Evolutionary conservation across 1,140 invertebrate genomes (phyloP), one percentile per base, ranked within the genome.

Genomic region (Scaptomyza montana): DNA sequence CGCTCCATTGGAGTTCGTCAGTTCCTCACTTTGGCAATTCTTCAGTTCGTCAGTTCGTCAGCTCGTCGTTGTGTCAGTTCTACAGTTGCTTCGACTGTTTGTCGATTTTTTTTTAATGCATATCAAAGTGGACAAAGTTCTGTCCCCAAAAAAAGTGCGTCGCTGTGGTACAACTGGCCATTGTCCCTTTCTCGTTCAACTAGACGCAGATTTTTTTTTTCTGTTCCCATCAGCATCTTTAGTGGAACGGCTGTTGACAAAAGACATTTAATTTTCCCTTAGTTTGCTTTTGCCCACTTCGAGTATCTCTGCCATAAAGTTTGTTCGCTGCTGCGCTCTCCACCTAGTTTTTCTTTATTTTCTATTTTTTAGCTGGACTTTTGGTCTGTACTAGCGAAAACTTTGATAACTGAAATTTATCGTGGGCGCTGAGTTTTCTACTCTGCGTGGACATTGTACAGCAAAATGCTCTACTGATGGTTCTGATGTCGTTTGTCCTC

Each of bases 391-490:
- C 39, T 56, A 66, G 71, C 65, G 72, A 82, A 86, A 86, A 87
- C 82, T 86, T 86, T 87, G 81, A 86, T 86, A 86, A 86, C 78
- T 87, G 82, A 87, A 86, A 86, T 86, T 87, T 86, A 86, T 85
- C 76, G 81, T 86, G 78, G 81, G 66, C 74, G 80, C 80, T 79
- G 72, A 68, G 67, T 68, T 85, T 78, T 77, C 72, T 69, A 71
- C 21, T 36, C 25, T 61, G 63, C 13, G 28, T n/a, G 45, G 57
- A 67, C 64, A 73, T 57, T 53, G 54, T 21, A 73, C 30, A 51
- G 56, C 10, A 60, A 78, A 86, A 79, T 71, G 70, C 68, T 55
- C 74, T 66, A 75, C 78, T 85, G 74, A 80, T 77, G 80, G 36
- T 21, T 54, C 45, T 53, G 53, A 63, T 70, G 54, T 45, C 16